Base-by-base conservation (phyloP, 2,888 invertebrate genomes). In the Leptopilina syphax region DNA sequence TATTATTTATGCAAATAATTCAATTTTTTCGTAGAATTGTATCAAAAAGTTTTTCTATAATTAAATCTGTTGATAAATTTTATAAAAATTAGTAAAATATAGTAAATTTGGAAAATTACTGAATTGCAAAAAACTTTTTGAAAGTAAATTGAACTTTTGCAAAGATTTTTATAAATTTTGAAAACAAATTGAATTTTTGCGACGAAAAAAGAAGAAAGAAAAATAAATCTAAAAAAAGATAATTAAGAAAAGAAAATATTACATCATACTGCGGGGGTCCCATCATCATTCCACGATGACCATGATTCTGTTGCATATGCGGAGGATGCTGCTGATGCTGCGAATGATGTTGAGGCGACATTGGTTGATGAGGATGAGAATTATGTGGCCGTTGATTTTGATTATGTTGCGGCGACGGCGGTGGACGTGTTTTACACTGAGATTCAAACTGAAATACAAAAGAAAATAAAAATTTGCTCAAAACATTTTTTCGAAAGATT, bases 381-480 rank as follows among this genome's bases (percentile, higher is more conserved):
- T 95, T 95, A 87, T 95, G 94, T 47, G 93, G 93, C 82, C 93
- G 92, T 90, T 94, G 94, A 34, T 93, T 94, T 83, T 92, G 92
- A 83, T 93, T 94, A 88, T 91, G 91, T 80, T 95, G 95, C 44
- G 95, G 95, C 76, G 96, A 95, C 67, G 97, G 97, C 34, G 96
- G 95, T 47, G 97, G 96, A 83, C 97, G 94, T 54, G 97, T 97
- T 94, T 97, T 98, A 85, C 97, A 97, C 92, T 97, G 97, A 91
- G 97, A 97, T 93, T 98, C 98, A 93, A 98, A 98, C 93, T 66
- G 5, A 66, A 66, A 66, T 1, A 24, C 2, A 70, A n/a, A 65
- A 47, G 1, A 78, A 50, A 70, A 41, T 63, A 2, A 44, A 6
- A 44, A 44, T 44, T 44, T 44, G 1, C 44, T 34, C 34, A 1